Percentiles rank a stretch among this genome's conserved stretches.
These are phyloP conservation scores for Zaprionus ornatus DNA, from an alignment of 1,140 invertebrate species.

Conservation along the genomic window DNA sequence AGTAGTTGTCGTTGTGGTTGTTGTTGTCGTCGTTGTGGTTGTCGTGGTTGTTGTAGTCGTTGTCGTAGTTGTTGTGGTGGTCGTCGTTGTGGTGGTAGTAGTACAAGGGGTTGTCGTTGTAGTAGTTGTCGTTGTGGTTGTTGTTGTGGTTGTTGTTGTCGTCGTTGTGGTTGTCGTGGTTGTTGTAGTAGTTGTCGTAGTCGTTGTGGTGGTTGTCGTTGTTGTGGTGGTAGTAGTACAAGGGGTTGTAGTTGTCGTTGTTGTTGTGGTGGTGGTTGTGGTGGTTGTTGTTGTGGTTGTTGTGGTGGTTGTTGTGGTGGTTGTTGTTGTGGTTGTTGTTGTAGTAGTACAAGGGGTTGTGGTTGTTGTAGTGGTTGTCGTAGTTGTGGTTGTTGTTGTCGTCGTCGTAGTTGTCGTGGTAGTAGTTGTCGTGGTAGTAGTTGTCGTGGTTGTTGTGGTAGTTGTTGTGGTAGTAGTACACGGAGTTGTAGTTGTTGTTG, in stretches of 20 bases:
- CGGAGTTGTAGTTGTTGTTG: background rate
- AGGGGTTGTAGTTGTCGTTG: background rate
- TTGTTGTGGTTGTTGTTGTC: background rate
- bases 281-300: background rate
- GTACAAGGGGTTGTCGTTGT: background rate
- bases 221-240: background rate
- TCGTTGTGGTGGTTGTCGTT: background rate
- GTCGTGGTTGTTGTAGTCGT: background rate
- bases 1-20: background rate
- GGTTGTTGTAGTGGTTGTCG: background rate
- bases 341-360: slow-evolving; percentile 2
- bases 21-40: background rate
- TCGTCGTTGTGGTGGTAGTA: slow-evolving; percentile 2
- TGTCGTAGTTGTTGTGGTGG: background rate
- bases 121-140: slow-evolving; percentile 12
- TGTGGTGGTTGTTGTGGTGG: background rate
- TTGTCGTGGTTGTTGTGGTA: background rate
- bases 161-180: slow-evolving; percentile 13
- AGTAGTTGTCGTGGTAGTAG: background rate
- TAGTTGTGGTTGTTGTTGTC: slow-evolving; percentile 5
- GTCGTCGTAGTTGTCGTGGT: background rate
- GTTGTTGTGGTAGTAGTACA: background rate
- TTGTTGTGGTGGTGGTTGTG: slow-evolving; percentile 1
- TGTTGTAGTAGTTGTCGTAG: slow-evolving; percentile 2
- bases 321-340: background rate